Evolutionary conservation across 2,888 invertebrate genomes (phyloP).

Genomic region (Idaea biselata): DNA sequence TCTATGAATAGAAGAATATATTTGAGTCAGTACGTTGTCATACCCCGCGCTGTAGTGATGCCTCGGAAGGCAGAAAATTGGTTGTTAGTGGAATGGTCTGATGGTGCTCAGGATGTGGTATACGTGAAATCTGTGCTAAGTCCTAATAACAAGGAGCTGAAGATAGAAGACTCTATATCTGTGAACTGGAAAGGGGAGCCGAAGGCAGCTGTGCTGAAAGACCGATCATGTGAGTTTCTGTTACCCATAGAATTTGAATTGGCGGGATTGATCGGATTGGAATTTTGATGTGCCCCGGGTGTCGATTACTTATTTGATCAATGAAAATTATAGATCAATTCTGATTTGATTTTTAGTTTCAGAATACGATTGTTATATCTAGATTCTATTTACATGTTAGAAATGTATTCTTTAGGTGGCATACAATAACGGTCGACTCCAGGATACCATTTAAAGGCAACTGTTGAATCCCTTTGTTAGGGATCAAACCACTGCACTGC

Average conservation of each 20-base stretch:
- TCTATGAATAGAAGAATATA: conserved; percentile 27
- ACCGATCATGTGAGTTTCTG: conserved; percentile 47
- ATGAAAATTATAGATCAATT: not conserved
- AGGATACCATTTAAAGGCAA: too few relatives aligned
- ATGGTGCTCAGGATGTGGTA: conserved; percentile 42
- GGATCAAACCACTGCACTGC: too few relatives aligned
- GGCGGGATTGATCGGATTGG: not conserved
- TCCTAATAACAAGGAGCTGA: conserved; percentile 32
- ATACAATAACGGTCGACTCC: too few relatives aligned
- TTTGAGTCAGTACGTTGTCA: conserved; percentile 21
- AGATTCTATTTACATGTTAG: too few relatives aligned
- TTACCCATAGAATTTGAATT: not conserved
- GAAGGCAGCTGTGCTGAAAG: conserved; percentile 40
- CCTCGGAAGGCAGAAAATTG: conserved; percentile 51
- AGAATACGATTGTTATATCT: too few relatives aligned
- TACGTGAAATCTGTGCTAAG: conserved; percentile 38
- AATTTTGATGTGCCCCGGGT: not conserved
- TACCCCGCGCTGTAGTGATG: conserved; percentile 28
- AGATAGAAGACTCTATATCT: conserved; percentile 36
- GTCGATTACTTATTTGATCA: not conserved
- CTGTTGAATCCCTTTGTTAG: too few relatives aligned
- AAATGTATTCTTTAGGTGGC: too few relatives aligned
- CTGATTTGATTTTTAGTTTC: not conserved
- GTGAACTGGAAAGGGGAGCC: conserved; percentile 38
- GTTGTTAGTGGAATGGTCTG: conserved; percentile 58